These are phyloP conservation scores for Sarcophaga peregrina DNA, from an alignment of 1,140 invertebrate genomes.

Conservation along the genomic window DNA sequence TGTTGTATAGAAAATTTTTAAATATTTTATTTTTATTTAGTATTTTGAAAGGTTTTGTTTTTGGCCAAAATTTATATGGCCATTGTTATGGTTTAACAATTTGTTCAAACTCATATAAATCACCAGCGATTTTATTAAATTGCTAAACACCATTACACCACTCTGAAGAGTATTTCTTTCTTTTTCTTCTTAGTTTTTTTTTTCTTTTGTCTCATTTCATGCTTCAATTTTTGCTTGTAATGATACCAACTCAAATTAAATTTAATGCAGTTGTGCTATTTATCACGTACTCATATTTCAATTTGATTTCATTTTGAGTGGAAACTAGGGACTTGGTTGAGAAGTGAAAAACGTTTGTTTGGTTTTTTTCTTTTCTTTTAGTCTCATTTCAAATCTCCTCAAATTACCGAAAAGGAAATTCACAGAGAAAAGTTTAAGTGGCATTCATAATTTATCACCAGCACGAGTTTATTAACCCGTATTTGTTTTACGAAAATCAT, in stretches of 20 bases:
- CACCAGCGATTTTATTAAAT: neutral
- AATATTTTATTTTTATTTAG: neutral
- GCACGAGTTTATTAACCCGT: constrained; percentile 20
- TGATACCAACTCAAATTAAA: neutral
- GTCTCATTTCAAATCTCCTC: neutral
- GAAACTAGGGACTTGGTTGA: neutral
- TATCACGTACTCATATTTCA: constrained; percentile 5
- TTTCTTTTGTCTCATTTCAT: too few relatives aligned
- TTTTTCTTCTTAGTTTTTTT: too few relatives aligned
- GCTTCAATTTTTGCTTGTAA: too few relatives aligned
- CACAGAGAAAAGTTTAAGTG: too few relatives aligned
- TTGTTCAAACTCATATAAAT: too few relatives aligned
- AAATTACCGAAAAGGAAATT: neutral
- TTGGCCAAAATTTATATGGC: neutral
- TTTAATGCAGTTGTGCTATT: neutral
- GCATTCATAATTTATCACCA: neutral
- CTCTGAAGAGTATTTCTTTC: neutral
- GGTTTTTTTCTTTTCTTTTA: neutral
- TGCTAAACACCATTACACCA: neutral
- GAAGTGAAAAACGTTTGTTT: neutral
- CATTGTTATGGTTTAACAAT: too few relatives aligned
- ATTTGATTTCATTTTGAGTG: neutral
- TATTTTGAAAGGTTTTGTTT: neutral
- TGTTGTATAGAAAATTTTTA: constrained; percentile 10
- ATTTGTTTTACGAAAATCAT: constrained; percentile 6